Percentiles rank a stretch among this genome's conserved stretches.
These are phyloP conservation scores for Beris chalybata DNA, from an alignment of 2,888 invertebrate genomes.

Conservation along the genomic window DNA sequence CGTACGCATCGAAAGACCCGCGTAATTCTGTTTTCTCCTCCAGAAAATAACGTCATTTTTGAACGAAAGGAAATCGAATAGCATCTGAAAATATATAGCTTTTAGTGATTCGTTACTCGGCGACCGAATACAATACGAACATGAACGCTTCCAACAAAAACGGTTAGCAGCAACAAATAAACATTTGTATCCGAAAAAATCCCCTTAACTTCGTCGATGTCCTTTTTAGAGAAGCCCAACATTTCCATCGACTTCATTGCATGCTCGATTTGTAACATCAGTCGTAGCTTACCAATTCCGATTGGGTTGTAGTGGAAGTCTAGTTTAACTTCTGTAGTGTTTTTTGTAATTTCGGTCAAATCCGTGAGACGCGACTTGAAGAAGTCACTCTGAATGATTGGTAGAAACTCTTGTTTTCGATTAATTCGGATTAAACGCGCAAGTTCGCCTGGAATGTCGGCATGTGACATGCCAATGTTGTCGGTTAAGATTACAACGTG, in stretches of 20 bases:
- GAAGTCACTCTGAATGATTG: slow-evolving; percentile 81
- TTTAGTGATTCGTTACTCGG: not conserved
- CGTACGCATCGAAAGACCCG: slow-evolving; percentile 84
- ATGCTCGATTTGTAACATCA: slow-evolving; percentile 75
- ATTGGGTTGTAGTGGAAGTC: slow-evolving; percentile 74
- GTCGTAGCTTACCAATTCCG: slow-evolving; percentile 75
- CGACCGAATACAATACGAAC: slow-evolving; percentile 63
- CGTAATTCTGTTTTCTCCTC: slow-evolving; percentile 82
- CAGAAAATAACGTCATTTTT: slow-evolving; percentile 98
- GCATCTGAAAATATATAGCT: slow-evolving; percentile 65
- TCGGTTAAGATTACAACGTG: slow-evolving; percentile 80
- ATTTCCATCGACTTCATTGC: slow-evolving; percentile 70
- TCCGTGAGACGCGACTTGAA: slow-evolving; percentile 78
- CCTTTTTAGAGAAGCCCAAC: slow-evolving; percentile 84
- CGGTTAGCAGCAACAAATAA: slow-evolving; percentile 85
- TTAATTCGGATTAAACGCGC: slow-evolving; percentile 65
- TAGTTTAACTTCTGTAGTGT: slow-evolving; percentile 65
- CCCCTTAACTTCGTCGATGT: slow-evolving; percentile 94
- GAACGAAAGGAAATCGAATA: slow-evolving; percentile 96
- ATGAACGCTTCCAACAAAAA: slow-evolving; percentile 89
- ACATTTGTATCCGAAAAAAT: slow-evolving; percentile 96
- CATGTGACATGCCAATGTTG: slow-evolving; percentile 64
- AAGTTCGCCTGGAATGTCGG: slow-evolving; percentile 71
- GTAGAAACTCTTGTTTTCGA: slow-evolving; percentile 69
- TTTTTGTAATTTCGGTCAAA: slow-evolving; percentile 66